phyloP scores from a whole-genome alignment of 2,888 invertebrate species.

The Pseudoips prasinana region DNA sequence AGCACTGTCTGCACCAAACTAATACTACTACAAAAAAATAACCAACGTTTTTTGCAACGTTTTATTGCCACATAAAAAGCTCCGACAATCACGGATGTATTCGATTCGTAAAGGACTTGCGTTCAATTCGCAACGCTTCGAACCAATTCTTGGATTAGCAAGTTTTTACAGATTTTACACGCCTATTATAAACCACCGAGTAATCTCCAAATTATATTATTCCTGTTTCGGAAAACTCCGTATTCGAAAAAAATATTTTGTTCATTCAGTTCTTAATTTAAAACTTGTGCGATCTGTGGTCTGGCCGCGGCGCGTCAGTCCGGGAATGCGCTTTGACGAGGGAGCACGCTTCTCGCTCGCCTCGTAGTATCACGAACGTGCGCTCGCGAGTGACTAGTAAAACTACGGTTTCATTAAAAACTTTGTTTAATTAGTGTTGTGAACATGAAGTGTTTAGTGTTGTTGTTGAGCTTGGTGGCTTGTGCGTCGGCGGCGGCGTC shows the following conservation, averaged over 20 bases:
- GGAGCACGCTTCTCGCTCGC: constrained; percentile 62
- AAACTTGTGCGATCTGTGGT: constrained; percentile 47
- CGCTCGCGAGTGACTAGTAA: constrained; percentile 64
- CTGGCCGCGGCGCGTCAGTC: constrained; percentile 50
- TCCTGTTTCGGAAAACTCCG: constrained; percentile 51
- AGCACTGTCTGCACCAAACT: constrained; percentile 15
- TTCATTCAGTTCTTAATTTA: constrained; percentile 64
- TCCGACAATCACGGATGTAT: constrained; percentile 29
- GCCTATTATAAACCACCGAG: constrained; percentile 44
- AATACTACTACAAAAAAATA: constrained; percentile 13
- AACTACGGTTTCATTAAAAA: constrained; percentile 48
- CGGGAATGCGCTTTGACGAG: constrained; percentile 69
- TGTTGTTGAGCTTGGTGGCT: constrained; percentile 57
- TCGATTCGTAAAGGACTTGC: constrained; percentile 24
- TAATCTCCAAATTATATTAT: constrained; percentile 54
- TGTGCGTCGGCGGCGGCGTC: constrained; percentile 53
- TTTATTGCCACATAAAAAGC: constrained; percentile 31
- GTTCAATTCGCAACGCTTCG: constrained; percentile 26
- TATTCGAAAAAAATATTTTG: constrained; percentile 45
- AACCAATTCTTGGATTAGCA: constrained; percentile 24
- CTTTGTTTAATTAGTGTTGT: constrained; percentile 48
- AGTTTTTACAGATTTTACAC: constrained; percentile 33
- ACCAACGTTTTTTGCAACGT: constrained; percentile 26
- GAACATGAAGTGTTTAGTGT: constrained; percentile 73
- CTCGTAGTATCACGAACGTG: constrained; percentile 47